Evolutionary conservation across 2,888 invertebrate genomes (phyloP), one percentile per base, ranked within the genome.

Genomic region (Graphium colonna): DNA sequence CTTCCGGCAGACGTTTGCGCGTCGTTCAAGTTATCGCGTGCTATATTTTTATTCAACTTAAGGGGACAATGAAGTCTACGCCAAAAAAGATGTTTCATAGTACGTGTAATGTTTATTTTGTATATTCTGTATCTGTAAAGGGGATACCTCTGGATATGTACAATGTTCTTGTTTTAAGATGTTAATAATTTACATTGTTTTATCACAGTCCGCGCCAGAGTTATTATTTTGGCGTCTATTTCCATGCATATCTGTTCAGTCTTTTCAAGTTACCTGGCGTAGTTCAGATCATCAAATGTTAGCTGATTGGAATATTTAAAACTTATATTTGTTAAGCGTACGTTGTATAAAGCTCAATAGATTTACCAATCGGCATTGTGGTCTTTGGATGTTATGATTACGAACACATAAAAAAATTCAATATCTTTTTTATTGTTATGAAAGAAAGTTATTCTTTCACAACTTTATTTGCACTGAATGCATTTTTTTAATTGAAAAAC

Each of bases 61-160:
- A 33, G 33, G 10, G 9, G n/a, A n/a, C 9, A 33, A 10, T 9
- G 3, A 9, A 33, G 9, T 33, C n/a, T 10, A 33, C n/a, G 33
- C 9, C 33, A 33, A 9, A 33, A n/a, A 5, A 10, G n/a, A 10
- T 33, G n/a, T 33, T 10, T 10, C 33, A 50, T 12, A 17, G 12
- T 12, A 31, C 16, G 3, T 41, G 31, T 31, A 33, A 15, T n/a
- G 8, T 18, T 16, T 38, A 50, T 33, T 50, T 12, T 42, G 33
- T 33, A 31, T 52, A 38, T 13, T 38, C 3, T 50, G 55, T 50
- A 50, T 50, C 46, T 50, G 44, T 55, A 50, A 26, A 46, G 45
- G 28, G 46, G 45, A 46, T 50, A 50, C 50, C 16, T 52, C 18
- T 41, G 40, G 42, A 55, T 47, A 42, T 45, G 16, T 46, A 51